A percentile compares a stretch with the other conserved stretches of the same genome.
phyloP scores from a whole-genome alignment of 2,888 invertebrate genomes.

The Timema cristinae region DNA sequence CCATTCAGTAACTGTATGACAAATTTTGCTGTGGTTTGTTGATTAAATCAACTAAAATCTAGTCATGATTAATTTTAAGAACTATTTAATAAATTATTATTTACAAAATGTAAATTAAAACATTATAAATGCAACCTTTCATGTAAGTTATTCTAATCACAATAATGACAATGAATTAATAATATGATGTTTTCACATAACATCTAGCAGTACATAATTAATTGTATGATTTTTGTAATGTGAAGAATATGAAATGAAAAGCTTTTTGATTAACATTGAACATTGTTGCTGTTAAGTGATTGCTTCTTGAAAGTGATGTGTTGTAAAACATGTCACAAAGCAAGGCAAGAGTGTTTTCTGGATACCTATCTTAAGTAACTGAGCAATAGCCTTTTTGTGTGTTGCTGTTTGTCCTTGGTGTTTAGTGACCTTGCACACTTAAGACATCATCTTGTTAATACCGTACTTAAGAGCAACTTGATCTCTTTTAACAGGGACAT shows the following conservation, averaged over 20 bases:
- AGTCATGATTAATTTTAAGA: conserved; percentile 19
- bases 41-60: conserved; percentile 16
- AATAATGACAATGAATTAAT: not conserved
- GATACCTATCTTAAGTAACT: conserved; percentile 19
- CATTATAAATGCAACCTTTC: too few species aligned
- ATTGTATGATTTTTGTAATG: conserved; percentile 5
- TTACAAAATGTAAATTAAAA: not conserved
- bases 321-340: conserved; percentile 1
- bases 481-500: conserved; percentile 15
- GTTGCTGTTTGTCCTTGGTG: conserved; percentile 33
- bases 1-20: too few species aligned
- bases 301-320: too few species aligned
- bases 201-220: not conserved
- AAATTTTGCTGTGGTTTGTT: too few species aligned
- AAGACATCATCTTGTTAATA: conserved; percentile 24
- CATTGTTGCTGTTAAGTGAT: not conserved
- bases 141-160: too few species aligned
- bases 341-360: conserved; percentile 4
- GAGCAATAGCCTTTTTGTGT: conserved; percentile 33
- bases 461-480: conserved; percentile 12
- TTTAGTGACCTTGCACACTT: conserved; percentile 29
- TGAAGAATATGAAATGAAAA: conserved; percentile 1
- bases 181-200: not conserved
- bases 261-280: conserved; percentile 7
- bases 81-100: conserved; percentile 7